These are phyloP conservation scores for Reticulitermes speratus DNA, from an alignment of 1,140 invertebrate species.

Conservation along the genomic window DNA sequence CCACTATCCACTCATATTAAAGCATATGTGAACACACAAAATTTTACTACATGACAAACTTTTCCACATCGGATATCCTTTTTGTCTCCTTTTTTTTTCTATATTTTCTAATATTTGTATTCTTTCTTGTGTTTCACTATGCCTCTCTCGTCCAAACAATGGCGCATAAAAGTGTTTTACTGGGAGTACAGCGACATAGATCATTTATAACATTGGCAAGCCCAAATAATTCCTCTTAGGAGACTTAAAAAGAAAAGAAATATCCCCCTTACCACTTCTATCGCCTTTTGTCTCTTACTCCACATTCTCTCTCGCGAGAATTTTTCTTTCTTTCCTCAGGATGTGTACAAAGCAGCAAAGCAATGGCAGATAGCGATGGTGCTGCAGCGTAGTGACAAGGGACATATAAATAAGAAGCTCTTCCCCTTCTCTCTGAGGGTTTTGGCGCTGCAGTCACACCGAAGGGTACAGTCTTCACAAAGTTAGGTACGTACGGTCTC, in stretches of 20 bases:
- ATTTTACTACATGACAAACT: background rate
- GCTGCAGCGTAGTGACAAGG: background rate
- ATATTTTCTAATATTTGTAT: background rate
- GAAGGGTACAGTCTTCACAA: background rate
- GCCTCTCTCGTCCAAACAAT: background rate
- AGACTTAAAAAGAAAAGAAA: background rate
- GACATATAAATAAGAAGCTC: background rate
- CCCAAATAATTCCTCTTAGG: background rate
- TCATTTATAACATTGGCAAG: background rate
- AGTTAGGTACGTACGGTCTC: background rate
- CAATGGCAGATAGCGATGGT: slow-evolving; percentile 1
- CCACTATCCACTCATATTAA: background rate
- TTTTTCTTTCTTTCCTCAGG: background rate
- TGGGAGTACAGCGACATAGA: background rate
- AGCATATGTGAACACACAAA: background rate
- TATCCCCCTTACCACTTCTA: background rate
- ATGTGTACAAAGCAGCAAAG: background rate
- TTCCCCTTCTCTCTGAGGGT: background rate
- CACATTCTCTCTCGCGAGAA: background rate
- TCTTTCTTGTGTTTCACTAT: background rate
- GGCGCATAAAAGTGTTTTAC: slow-evolving; percentile 6
- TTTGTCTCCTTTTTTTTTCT: background rate
- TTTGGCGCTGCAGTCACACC: background rate
- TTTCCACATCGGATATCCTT: background rate
- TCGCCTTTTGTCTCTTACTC: slow-evolving; percentile 15